Conservation (phyloP, 1,140 invertebrate species). For the Coptotermes formosanus region DNA sequence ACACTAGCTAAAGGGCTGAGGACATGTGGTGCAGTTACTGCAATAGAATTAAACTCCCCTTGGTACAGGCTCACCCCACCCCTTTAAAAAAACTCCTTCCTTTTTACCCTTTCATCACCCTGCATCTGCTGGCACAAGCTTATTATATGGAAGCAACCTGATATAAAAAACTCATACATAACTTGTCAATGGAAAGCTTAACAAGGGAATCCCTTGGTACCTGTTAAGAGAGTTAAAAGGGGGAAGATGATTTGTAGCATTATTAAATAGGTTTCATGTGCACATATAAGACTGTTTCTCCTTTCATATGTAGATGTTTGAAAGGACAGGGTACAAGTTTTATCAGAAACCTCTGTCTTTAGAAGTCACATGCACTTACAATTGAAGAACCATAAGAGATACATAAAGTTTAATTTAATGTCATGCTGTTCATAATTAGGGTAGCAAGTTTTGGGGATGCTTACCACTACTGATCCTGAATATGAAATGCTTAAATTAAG, state of each 20-base stretch:
- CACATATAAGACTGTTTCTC: not conserved
- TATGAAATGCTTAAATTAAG: too few species aligned
- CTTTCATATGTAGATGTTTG: not conserved
- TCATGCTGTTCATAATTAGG: too few species aligned
- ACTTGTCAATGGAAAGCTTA: not conserved
- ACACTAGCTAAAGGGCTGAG: not conserved
- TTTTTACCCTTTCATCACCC: slow-evolving; percentile 18
- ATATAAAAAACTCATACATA: slow-evolving; percentile 18
- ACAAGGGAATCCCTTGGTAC: slow-evolving; percentile 2
- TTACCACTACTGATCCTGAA: too few species aligned
- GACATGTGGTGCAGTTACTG: not conserved
- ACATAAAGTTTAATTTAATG: too few species aligned
- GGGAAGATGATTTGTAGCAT: not conserved
- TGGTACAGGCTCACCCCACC: slow-evolving; percentile 5
- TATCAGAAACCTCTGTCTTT: too few species aligned
- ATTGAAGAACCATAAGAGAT: too few species aligned
- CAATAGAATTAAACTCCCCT: not conserved
- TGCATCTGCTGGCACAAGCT: slow-evolving; percentile 1
- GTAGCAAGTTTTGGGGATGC: too few species aligned
- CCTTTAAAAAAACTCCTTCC: not conserved
- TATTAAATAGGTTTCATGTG: not conserved
- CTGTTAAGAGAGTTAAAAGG: not conserved
- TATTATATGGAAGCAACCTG: not conserved
- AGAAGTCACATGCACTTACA: too few species aligned
- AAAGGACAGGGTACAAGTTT: too few species aligned